Percentiles rank a stretch among this genome's conserved stretches.
Evolutionary conservation across 30 jellyfish, hydroid and myxozoan genomes (phyloP).

Genomic region (Aurelia coerulea): DNA sequence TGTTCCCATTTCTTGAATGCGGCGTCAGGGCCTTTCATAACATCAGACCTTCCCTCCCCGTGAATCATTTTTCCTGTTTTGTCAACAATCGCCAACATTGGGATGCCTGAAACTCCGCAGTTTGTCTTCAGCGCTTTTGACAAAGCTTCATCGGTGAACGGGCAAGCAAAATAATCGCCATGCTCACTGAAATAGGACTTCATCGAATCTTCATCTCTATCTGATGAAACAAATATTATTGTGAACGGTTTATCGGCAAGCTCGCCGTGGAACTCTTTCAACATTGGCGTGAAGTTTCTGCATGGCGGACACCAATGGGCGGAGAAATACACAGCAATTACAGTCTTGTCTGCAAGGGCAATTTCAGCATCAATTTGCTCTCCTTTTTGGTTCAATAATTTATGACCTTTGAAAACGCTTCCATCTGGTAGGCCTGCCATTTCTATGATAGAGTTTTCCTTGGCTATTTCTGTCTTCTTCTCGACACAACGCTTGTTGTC

Average conservation of each 20-base stretch:
- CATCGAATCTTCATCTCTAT: conserved; percentile 35
- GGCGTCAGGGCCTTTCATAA: conserved; percentile 12
- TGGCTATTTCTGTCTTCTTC: too few species aligned
- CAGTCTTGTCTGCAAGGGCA: conserved; percentile 46
- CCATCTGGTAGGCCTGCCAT: conserved; percentile 41
- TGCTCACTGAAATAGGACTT: conserved; percentile 46
- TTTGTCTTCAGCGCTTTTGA: conserved; percentile 10
- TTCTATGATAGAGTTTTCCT: not conserved
- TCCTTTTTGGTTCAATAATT: conserved; percentile 35
- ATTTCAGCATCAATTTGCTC: conserved; percentile 40
- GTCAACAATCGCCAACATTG: conserved; percentile 39
- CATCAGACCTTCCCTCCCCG: conserved; percentile 49
- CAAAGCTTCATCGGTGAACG: conserved; percentile 20
- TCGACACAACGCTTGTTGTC: too few species aligned
- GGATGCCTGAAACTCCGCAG: conserved; percentile 47
- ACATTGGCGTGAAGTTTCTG: conserved; percentile 52
- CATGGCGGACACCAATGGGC: conserved; percentile 83
- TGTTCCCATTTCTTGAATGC: conserved; percentile 48
- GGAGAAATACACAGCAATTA: conserved; percentile 34
- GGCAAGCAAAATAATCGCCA: conserved; percentile 52
- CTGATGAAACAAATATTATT: conserved; percentile 55
- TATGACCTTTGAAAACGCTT: conserved; percentile 41
- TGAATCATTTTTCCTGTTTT: conserved; percentile 37
- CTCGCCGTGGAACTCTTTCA: conserved; percentile 43
- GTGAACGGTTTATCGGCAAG: conserved; percentile 18